These are phyloP conservation scores for Saguinus midas DNA, from an alignment of 2,113 vertebrate genomes.

Conservation along the genomic window DNA sequence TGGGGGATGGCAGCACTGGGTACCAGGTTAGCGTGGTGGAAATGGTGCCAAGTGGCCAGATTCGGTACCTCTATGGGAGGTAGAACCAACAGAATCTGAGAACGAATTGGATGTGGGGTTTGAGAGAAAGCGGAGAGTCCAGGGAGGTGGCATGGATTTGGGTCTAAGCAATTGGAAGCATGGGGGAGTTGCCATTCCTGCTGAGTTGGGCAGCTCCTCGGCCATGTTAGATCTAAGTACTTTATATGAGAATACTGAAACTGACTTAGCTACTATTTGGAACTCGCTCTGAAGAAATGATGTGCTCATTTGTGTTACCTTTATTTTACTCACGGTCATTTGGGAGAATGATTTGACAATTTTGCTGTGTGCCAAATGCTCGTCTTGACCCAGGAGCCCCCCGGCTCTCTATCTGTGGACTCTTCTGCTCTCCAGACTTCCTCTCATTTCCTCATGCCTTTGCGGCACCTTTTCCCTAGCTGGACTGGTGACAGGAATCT, in stretches of 20 bases:
- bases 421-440: slow-evolving; percentile 29
- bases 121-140: neutral
- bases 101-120: neutral
- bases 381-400: neutral
- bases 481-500: slow-evolving; percentile 64
- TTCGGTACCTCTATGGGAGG: neutral
- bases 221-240: neutral
- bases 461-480: slow-evolving; percentile 48
- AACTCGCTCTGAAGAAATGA: neutral
- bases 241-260: neutral
- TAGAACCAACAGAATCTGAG: neutral
- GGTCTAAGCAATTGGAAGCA: neutral
- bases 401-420: neutral
- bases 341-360: neutral
- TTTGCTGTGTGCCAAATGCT: slow-evolving; percentile 22
- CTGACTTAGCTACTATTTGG: neutral
- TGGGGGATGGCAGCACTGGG: rapidly evolving
- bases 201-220: neutral
- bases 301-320: neutral
- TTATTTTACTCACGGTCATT: neutral
- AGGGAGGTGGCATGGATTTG: neutral
- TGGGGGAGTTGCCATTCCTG: neutral
- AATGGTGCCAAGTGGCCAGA: neutral
- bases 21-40: neutral
- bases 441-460: slow-evolving; percentile 37